These are phyloP conservation scores for Lithobates pipiens DNA, from an alignment of 2,797 vertebrate genomes.

Conservation along the genomic window DNA sequence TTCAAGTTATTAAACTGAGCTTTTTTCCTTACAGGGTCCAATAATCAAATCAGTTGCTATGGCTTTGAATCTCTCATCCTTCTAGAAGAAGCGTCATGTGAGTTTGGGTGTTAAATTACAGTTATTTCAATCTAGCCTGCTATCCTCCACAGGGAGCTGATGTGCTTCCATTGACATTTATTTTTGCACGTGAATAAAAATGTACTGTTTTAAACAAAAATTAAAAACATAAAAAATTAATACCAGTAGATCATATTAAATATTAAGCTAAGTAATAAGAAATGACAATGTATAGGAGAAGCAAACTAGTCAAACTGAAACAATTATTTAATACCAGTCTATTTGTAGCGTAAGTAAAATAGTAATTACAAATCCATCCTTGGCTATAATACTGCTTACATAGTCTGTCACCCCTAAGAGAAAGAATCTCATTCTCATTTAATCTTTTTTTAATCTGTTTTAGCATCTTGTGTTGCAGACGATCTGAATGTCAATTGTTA, in stretches of 20 bases:
- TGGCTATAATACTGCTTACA: neutral
- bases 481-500: neutral
- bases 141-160: neutral
- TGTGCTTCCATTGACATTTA: neutral
- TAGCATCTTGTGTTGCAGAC: conserved; percentile 4
- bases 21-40: neutral
- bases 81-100: neutral
- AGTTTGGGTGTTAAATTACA: neutral
- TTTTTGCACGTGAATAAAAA: neutral
- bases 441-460: neutral
- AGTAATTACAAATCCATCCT: neutral
- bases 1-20: neutral
- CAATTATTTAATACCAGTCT: neutral
- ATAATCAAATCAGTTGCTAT: neutral
- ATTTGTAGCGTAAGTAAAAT: neutral
- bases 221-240: no score
- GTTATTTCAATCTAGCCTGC: neutral
- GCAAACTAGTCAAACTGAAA: neutral
- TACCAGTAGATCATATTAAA: neutral
- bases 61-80: neutral
- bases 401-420: neutral
- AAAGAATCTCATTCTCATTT: neutral
- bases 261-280: neutral
- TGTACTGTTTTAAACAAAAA: neutral
- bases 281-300: no score